Conservation (phyloP, 2,888 invertebrate species). For the Meliscaeva auricollis region DNA sequence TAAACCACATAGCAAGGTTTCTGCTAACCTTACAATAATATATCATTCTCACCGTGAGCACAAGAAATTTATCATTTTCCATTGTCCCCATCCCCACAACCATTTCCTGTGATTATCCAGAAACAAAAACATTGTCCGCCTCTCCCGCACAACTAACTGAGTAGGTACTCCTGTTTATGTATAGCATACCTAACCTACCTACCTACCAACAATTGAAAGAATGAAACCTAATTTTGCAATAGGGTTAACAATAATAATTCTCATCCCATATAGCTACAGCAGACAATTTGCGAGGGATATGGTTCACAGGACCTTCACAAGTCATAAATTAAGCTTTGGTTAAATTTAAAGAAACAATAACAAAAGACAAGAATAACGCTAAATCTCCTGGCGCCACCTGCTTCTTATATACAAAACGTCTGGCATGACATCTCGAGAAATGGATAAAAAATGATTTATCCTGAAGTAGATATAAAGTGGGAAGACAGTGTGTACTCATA, state of each 20-base stretch:
- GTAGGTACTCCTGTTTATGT: neutral
- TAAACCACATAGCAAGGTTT: conserved; percentile 33
- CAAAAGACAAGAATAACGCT: conserved; percentile 33
- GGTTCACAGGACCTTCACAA: conserved; percentile 32
- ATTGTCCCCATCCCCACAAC: conserved; percentile 9
- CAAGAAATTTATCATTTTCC: conserved; percentile 60
- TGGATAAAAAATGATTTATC: conserved; percentile 59
- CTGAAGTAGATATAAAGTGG: neutral
- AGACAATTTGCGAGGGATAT: conserved; percentile 16
- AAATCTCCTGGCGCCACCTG: conserved; percentile 52
- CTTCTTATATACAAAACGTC: neutral
- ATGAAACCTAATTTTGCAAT: conserved; percentile 21
- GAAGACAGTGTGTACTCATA: conserved; percentile 40
- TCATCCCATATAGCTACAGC: neutral
- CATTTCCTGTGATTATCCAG: conserved; percentile 7
- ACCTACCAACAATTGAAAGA: conserved; percentile 1
- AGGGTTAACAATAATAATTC: conserved; percentile 10
- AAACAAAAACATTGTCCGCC: conserved; percentile 22
- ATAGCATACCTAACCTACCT: neutral
- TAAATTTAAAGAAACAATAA: conserved; percentile 35
- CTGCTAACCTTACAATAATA: conserved; percentile 42
- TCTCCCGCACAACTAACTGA: neutral
- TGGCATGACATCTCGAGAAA: conserved; percentile 48
- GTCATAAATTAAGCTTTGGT: conserved; percentile 40
- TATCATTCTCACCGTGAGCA: conserved; percentile 55